phyloP scores from a whole-genome alignment of 2,113 vertebrate genomes.

The Epinephelus fuscoguttatus region DNA sequence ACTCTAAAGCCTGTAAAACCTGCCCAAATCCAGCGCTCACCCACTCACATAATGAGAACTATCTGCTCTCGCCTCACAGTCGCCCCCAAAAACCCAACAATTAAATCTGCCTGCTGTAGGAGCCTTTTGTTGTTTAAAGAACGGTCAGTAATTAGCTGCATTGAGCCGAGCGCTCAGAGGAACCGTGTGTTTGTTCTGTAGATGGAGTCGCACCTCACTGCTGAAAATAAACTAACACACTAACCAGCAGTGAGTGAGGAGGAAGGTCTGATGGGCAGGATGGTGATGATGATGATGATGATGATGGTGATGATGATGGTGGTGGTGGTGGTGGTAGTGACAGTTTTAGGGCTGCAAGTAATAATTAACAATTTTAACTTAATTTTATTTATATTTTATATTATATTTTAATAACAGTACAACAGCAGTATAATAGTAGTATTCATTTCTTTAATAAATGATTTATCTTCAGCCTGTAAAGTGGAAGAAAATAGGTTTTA shows the following conservation, averaged over 20 bases:
- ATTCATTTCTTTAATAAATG: too few species aligned
- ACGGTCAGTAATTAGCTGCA: conserved; percentile 68
- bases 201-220: not conserved
- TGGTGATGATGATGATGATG: not conserved
- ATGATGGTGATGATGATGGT: not conserved
- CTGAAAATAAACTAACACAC: not conserved
- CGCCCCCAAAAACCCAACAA: conserved; percentile 51
- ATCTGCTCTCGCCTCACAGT: conserved; percentile 10
- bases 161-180: conserved; percentile 14
- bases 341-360: not conserved
- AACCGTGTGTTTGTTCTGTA: conserved; percentile 6
- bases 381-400: not conserved
- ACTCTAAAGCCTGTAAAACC: conserved; percentile 27
- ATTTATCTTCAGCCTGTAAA: not conserved
- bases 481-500: not conserved
- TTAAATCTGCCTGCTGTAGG: conserved; percentile 50
- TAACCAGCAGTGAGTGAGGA: not conserved
- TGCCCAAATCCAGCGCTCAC: conserved; percentile 29
- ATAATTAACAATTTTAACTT: not conserved
- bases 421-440: too few species aligned
- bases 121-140: conserved; percentile 59
- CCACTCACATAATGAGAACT: conserved; percentile 44
- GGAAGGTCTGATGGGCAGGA: not conserved
- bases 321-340: not conserved
- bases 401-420: too few species aligned